Conservation (phyloP, 2,888 invertebrate species). For the Cactoblastis cactorum region DNA sequence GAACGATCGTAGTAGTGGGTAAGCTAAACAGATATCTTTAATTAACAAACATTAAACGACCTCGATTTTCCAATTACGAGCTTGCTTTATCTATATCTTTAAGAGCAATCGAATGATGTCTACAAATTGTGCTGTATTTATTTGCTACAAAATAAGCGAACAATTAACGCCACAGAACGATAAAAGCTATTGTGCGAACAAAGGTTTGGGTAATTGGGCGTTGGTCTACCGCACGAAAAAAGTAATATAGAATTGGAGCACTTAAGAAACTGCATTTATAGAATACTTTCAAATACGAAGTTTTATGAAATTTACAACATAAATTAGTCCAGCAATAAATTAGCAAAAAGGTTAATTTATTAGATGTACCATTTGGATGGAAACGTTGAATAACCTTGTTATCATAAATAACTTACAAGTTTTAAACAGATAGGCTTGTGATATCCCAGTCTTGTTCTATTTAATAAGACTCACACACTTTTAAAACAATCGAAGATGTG, state of each 20-base stretch:
- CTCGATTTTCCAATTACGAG: conserved; percentile 57
- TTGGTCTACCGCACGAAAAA: not conserved
- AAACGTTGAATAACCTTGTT: too few species aligned
- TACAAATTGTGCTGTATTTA: conserved; percentile 62
- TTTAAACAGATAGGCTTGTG: too few species aligned
- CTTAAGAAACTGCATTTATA: not conserved
- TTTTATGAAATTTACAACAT: too few species aligned
- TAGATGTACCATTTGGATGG: too few species aligned
- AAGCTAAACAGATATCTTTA: conserved; percentile 45
- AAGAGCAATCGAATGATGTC: conserved; percentile 51
- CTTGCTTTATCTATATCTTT: conserved; percentile 57
- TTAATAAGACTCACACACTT: too few species aligned
- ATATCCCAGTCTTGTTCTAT: too few species aligned
- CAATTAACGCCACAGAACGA: conserved; percentile 41
- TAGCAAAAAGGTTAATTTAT: too few species aligned
- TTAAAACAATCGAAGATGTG: too few species aligned
- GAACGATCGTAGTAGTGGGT: conserved; percentile 21
- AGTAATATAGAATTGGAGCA: not conserved
- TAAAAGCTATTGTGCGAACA: not conserved
- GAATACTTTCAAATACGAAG: too few species aligned
- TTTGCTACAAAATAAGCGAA: conserved; percentile 55
- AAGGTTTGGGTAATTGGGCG: not conserved
- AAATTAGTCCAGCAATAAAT: too few species aligned
- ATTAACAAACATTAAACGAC: conserved; percentile 49
- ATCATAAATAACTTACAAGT: too few species aligned